A percentile compares a stretch with the other conserved stretches of the same genome.
Evolutionary conservation across 2,113 vertebrate species (phyloP).

Genomic region (Spermophilus dauricus): DNA sequence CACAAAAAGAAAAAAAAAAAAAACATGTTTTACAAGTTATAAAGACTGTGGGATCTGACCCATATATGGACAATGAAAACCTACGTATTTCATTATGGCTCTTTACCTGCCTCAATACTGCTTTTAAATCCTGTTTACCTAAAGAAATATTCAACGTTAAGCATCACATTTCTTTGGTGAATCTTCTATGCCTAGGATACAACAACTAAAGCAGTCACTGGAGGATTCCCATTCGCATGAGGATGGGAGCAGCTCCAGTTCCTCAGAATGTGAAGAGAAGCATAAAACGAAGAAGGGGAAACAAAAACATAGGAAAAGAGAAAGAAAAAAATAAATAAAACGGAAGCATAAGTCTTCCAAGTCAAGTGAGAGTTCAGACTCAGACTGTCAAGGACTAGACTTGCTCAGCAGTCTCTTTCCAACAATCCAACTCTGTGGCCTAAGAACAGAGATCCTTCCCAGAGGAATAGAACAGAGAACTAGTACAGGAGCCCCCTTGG

Average conservation of each 20-base stretch:
- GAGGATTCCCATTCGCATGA: slow-evolving; percentile 95
- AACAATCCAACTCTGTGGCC: slow-evolving; percentile 14
- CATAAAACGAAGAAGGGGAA: slow-evolving; percentile 73
- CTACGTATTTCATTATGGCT: neutral
- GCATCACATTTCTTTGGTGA: neutral
- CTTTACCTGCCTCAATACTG: neutral
- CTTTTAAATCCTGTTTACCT: neutral
- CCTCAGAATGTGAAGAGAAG: slow-evolving; percentile 86
- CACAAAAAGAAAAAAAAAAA: neutral
- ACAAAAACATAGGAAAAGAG: slow-evolving; percentile 73
- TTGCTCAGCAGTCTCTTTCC: neutral
- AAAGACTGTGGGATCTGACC: neutral
- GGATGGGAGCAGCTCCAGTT: slow-evolving; percentile 87
- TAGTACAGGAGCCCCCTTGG: neutral
- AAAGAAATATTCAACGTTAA: neutral
- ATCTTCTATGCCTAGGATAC: slow-evolving; percentile 89
- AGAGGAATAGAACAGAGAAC: neutral
- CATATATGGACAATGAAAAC: neutral
- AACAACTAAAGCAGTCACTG: slow-evolving; percentile 95
- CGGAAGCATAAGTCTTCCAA: slow-evolving; percentile 71
- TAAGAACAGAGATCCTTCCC: slow-evolving; percentile 24
- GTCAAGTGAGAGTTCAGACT: slow-evolving; percentile 43
- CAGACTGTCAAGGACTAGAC: slow-evolving; percentile 78
- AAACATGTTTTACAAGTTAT: neutral
- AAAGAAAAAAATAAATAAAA: slow-evolving; percentile 76